Conservation (phyloP, 2,797 vertebrate genomes). For the Acipenser ruthenus region DNA sequence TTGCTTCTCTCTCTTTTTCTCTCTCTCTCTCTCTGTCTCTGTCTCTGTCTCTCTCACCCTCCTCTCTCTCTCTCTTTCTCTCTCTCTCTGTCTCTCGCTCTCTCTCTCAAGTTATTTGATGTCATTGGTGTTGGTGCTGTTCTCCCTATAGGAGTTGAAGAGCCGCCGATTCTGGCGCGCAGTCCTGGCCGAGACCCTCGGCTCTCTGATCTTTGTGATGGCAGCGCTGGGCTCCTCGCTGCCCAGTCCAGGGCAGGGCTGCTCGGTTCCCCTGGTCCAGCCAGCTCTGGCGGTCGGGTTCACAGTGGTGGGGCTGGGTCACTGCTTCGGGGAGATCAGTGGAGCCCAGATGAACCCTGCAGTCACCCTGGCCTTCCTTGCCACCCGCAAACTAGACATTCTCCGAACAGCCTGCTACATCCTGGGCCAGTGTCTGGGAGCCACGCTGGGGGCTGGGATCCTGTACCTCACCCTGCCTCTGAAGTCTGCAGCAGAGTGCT, state of each 20-base stretch:
- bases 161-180: constrained; percentile 64
- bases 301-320: constrained; percentile 51
- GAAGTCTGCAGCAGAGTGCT: constrained; percentile 41
- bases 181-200: constrained; percentile 56
- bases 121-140: neutral
- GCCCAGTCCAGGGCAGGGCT: constrained; percentile 36
- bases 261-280: constrained; percentile 35
- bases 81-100: neutral
- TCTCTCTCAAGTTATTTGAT: neutral
- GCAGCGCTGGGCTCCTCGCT: constrained; percentile 64
- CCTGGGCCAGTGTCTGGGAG: constrained; percentile 68
- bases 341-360: constrained; percentile 73
- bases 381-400: constrained; percentile 57
- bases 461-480: constrained; percentile 57
- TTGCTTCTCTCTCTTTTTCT: neutral
- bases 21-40: too few species aligned
- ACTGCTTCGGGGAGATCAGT: constrained; percentile 68
- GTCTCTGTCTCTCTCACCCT: too few species aligned
- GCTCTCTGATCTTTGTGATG: constrained; percentile 66
- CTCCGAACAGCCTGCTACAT: constrained; percentile 50
- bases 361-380: constrained; percentile 66
- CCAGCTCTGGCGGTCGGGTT: constrained; percentile 64
- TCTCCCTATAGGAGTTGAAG: constrained; percentile 50
- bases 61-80: too few species aligned
- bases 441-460: constrained; percentile 51